A percentile compares a stretch with the other conserved stretches of the same genome.
Evolutionary conservation across 2,888 invertebrate species (phyloP).

Genomic region (Hemaris fuciformis): DNA sequence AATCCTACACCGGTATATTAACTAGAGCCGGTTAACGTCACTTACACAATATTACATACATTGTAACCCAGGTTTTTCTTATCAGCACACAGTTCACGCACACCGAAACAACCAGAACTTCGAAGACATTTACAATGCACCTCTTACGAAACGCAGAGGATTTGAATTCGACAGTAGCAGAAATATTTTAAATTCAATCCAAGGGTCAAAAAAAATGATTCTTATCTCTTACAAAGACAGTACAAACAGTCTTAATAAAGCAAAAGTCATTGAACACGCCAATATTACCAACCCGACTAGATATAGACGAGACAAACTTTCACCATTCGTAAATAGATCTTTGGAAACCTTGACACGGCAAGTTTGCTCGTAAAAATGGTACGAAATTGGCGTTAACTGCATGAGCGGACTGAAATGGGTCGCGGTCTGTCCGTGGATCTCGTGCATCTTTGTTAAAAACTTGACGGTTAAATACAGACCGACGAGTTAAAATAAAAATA

Average conservation of each 20-base stretch:
- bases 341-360: conserved; percentile 1
- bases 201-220: no score
- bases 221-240: no score
- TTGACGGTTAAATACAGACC: not conserved
- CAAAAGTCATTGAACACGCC: not conserved
- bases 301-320: not conserved
- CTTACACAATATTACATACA: no score
- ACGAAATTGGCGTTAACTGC: conserved; percentile 9
- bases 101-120: no score
- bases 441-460: conserved; percentile 3
- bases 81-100: no score
- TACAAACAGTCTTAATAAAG: not conserved
- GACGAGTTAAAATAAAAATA: not conserved
- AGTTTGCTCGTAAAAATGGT: conserved; percentile 7
- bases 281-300: not conserved
- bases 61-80: no score
- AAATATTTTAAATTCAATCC: no score
- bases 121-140: no score
- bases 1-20: no score
- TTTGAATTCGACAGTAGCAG: no score
- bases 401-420: not conserved
- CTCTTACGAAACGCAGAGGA: no score
- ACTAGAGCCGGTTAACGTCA: no score
- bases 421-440: not conserved
- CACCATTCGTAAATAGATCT: conserved; percentile 3